Base-by-base conservation (phyloP, 2,888 invertebrate genomes). In the Glaucopsyche alexis region DNA sequence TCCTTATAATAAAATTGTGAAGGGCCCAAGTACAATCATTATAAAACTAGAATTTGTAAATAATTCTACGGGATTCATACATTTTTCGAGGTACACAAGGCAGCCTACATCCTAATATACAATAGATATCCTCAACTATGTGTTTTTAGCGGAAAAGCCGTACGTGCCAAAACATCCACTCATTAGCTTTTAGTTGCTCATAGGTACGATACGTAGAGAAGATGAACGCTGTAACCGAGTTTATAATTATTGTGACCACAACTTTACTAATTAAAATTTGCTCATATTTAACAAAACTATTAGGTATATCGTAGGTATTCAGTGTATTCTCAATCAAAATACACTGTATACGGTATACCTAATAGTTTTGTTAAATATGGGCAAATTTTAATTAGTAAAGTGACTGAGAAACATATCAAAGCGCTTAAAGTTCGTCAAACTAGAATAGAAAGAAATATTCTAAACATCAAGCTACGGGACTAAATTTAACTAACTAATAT, bases 151-250 rank as follows among this genome's bases (percentile, higher is more conserved):
- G 19, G 11, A 16, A 19, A 55, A 19, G 11, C 9, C 16, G n/a
- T 9, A 42, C 66, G 42, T 66, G 66, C 8, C 8, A 0, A n/a
- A 42, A 66, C 4, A 66, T 7, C 40, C 8, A 42, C 16, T n/a
- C 8, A 66, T 66, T 13, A 60, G 29, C 40, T 66, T 66, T 66
- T 66, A 66, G 66, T 66, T 66, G n/a, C n/a, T n/a, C n/a, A n/a
- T n/a, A n/a, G n/a, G n/a, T n/a, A n/a, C 60, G 13, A 19, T 42
- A 29, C 14, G 69, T 49, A 47, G 38, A 69, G 69, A 67, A 42
- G 19, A 69, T 69, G 69, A 29, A 69, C 16, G 66, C 42, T 40
- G 16, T 66, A 16, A 60, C 13, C 60, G 29, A 29, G 60, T 60
- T 60, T 13, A 60, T 1, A 60, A 29, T 38, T 60, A 60, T 60